A percentile compares a stretch with the other conserved stretches of the same genome.
Conservation (phyloP, 2,888 invertebrate species). For the Macrophya alboannulata region DNA sequence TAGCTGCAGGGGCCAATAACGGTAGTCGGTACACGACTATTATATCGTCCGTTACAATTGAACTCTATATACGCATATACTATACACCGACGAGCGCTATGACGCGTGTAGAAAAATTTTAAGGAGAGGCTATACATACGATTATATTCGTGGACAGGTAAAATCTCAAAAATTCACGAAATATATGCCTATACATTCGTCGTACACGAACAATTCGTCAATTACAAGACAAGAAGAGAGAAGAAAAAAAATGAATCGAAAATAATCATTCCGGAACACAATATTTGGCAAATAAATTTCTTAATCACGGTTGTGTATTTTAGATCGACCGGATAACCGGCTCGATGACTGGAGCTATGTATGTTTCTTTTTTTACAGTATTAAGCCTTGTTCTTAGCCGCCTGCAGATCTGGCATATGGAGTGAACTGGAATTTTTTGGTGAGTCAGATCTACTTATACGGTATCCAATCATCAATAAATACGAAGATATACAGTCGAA, state of each 20-base stretch:
- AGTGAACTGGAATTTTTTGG: conserved; percentile 26
- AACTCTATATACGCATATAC: neutral
- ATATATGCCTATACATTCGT: too few species aligned
- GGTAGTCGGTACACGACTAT: neutral
- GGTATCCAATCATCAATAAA: conserved; percentile 5
- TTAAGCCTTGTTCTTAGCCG: neutral
- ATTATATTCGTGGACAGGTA: too few species aligned
- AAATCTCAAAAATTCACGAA: too few species aligned
- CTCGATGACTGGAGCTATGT: neutral
- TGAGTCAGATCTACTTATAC: conserved; percentile 38
- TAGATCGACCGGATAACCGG: neutral
- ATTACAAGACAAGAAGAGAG: neutral
- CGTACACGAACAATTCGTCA: too few species aligned
- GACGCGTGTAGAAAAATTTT: too few species aligned
- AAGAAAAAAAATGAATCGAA: neutral
- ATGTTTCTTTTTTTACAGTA: neutral
- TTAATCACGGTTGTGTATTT: neutral
- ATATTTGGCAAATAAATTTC: neutral
- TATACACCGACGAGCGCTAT: too few species aligned
- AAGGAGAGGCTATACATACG: too few species aligned
- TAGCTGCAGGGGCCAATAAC: neutral
- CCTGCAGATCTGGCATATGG: neutral
- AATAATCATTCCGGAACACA: neutral
- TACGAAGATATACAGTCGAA: neutral
- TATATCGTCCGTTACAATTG: neutral